A percentile compares a stretch with the other conserved stretches of the same genome.
Conservation (phyloP, 2,113 vertebrate genomes). For the Macrotis lagotis region DNA sequence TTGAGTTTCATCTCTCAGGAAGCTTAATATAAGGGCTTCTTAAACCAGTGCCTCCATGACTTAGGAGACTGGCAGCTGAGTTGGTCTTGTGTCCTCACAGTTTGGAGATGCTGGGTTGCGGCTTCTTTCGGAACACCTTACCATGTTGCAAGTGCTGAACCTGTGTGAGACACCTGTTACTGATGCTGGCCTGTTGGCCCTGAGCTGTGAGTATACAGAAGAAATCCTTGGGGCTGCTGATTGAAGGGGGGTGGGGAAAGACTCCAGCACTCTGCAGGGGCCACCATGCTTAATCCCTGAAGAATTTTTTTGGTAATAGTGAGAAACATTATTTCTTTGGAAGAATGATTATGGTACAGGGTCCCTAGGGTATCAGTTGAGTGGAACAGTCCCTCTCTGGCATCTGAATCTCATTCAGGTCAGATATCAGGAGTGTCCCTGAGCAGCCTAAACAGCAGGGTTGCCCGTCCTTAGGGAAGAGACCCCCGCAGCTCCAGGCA, state of each 20-base stretch:
- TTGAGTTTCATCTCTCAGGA: background rate
- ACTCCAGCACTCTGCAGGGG: background rate
- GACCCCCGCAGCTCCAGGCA: background rate
- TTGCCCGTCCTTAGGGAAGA: background rate
- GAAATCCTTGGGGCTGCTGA: fast-evolving
- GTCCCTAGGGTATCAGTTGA: background rate
- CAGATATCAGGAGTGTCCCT: background rate
- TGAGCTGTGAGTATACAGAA: constrained; percentile 92
- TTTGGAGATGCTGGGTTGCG: constrained; percentile 96
- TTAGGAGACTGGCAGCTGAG: background rate
- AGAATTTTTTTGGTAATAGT: background rate
- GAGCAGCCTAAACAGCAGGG: background rate
- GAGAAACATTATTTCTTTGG: background rate
- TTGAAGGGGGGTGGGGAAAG: background rate
- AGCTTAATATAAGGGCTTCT: background rate
- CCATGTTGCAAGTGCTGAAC: constrained; percentile 98
- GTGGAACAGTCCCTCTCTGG: background rate
- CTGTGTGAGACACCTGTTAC: constrained; percentile 98
- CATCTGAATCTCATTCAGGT: background rate
- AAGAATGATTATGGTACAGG: background rate
- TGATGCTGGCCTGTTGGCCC: constrained; percentile 94
- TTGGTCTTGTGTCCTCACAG: constrained; percentile 77
- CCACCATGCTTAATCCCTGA: background rate
- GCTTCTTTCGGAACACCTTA: constrained; percentile 97
- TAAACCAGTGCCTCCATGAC: background rate